Percentiles rank a stretch among this genome's conserved stretches.
Conservation (phyloP, 2,113 vertebrate genomes). For the Erythrocercus mccallii region DNA sequence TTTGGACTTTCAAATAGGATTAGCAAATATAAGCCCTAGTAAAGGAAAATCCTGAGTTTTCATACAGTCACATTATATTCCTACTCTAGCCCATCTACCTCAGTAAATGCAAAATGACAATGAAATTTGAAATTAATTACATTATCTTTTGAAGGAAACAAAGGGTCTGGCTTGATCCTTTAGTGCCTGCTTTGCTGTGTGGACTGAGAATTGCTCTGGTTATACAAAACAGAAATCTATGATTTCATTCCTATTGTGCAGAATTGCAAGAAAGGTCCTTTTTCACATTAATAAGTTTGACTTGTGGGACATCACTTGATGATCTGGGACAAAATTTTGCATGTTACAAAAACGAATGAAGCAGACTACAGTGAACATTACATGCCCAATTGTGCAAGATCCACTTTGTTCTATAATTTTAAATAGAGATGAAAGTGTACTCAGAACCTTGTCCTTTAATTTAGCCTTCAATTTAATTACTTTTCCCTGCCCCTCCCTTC, state of each 20-base stretch:
- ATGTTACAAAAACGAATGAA: not conserved
- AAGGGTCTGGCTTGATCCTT: not conserved
- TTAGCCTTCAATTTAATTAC: conserved; percentile 13
- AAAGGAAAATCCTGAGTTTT: not conserved
- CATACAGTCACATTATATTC: not conserved
- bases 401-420: not conserved
- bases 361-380: not conserved
- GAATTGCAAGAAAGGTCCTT: not conserved
- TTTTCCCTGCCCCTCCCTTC: not conserved
- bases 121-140: not conserved
- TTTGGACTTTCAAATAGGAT: not conserved
- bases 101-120: not conserved
- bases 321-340: not conserved
- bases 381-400: not conserved
- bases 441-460: not conserved
- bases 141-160: not conserved
- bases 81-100: not conserved
- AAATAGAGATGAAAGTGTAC: not conserved
- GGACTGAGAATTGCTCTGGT: not conserved
- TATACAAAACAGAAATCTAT: not conserved
- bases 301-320: not conserved
- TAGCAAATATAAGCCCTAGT: not conserved
- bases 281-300: not conserved
- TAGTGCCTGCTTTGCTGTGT: not conserved
- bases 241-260: not conserved